phyloP scores from a whole-genome alignment of 1,140 invertebrate genomes.

The Melanaphis sacchari region DNA sequence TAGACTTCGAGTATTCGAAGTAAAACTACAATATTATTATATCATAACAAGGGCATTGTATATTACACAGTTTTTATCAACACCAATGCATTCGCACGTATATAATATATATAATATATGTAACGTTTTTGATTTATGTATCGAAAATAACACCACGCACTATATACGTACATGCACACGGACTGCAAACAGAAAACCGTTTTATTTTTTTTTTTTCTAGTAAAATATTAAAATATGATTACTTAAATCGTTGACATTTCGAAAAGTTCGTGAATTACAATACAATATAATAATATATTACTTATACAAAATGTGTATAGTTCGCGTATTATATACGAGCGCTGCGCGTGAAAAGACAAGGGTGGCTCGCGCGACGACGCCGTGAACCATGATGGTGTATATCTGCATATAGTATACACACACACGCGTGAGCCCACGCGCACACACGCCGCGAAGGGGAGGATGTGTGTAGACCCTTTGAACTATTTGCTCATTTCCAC shows the following conservation, averaged over 20 bases:
- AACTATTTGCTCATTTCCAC: conserved; percentile 52
- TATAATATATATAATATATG: not conserved
- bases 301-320: not conserved
- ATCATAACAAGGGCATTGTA: not conserved
- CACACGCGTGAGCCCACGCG: too few relatives aligned
- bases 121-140: conserved; percentile 30
- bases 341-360: conserved; percentile 8
- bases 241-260: conserved; percentile 51
- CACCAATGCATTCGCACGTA: not conserved
- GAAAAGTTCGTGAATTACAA: conserved; percentile 46
- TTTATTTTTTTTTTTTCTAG: conserved; percentile 10
- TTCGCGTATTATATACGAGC: not conserved
- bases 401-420: not conserved
- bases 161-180: not conserved
- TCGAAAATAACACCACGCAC: not conserved
- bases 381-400: conserved; percentile 23
- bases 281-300: not conserved
- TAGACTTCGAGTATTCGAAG: not conserved
- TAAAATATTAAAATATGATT: conserved; percentile 55
- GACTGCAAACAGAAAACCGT: conserved; percentile 24
- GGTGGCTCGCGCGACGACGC: conserved; percentile 19
- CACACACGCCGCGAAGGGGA: conserved; percentile 37
- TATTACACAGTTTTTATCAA: not conserved
- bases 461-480: conserved; percentile 27
- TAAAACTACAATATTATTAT: not conserved